Evolutionary conservation across 2,888 invertebrate species (phyloP), one percentile per base, ranked within the genome.

Genomic region (Drosophila mayaguana): DNA sequence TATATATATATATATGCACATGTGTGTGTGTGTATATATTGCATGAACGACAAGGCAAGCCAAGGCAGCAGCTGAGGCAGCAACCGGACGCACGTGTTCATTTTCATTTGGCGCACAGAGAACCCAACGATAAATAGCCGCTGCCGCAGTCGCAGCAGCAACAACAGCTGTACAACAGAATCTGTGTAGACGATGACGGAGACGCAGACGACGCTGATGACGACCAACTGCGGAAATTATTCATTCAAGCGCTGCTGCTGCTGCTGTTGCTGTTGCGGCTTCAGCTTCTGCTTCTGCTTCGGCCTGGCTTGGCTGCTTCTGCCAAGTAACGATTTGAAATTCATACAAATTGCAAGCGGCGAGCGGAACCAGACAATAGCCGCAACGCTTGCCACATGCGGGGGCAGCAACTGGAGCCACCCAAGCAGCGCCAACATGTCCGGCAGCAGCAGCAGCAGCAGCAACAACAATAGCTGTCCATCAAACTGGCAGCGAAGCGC

Each of bases 71-170:
- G 75, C 78, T 80, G 74, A 77, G 77, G 78, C 74, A 78, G 79
- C 81, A 90, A 90, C 90, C 90, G 90, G 90, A 90, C 90, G 90
- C 90, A 90, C 91, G 91, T 90, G 90, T 90, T 90, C 90, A 90
- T 90, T 90, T 90, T 90, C 90, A 90, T 90, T 90, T 90, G 87
- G 83, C 88, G 86, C 89, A 83, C 89, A 83, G 63, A 78, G 87
- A 88, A 82, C 78, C 77, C 80, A 88, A 87, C 87, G 81, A 87
- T 82, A 87, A 90, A 89, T 79, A 81, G 82, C 69, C 72, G 75
- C 80, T 72, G 56, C 53, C 56, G 38, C 64, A 72, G 32, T 53
- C 70, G 36, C 70, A 64, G 28, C 59, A 68, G 16, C 68, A 63
- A 12, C 48, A 50, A 64, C 69, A 69, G 62, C 61, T 67, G 60